Percentiles rank a stretch among this genome's conserved stretches.
These are phyloP conservation scores for Dorcus hopei DNA, from an alignment of 2,888 invertebrate genomes.

Conservation along the genomic window DNA sequence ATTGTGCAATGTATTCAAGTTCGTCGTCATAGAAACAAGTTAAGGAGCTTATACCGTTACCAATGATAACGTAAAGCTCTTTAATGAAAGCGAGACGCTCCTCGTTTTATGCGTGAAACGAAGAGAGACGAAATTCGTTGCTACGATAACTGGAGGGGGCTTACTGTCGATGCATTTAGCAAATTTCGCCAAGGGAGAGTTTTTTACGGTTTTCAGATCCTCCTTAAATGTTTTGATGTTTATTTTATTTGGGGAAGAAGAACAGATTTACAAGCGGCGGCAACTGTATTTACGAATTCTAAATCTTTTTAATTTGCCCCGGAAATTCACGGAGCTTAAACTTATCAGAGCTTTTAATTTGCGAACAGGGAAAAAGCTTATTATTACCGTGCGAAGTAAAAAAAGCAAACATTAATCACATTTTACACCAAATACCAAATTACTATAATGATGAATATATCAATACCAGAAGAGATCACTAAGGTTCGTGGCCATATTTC, in stretches of 20 bases:
- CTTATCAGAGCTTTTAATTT: too few species aligned
- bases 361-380: too few species aligned
- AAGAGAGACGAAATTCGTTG: conserved; percentile 4
- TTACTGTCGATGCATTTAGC: conserved; percentile 31
- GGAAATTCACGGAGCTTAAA: too few species aligned
- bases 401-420: too few species aligned
- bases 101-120: not conserved
- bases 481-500: too few species aligned
- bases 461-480: too few species aligned
- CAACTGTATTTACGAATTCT: too few species aligned
- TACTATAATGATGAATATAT: too few species aligned
- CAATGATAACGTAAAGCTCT: conserved; percentile 45
- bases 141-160: conserved; percentile 24
- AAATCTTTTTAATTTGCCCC: too few species aligned
- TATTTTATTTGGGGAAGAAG: conserved; percentile 18
- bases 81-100: conserved; percentile 40
- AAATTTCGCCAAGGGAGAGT: conserved; percentile 8
- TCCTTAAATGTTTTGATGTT: conserved; percentile 21
- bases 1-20: not conserved
- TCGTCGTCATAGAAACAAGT: conserved; percentile 3
- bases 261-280: not conserved
- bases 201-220: conserved; percentile 10
- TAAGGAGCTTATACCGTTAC: conserved; percentile 46
- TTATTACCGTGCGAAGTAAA: too few species aligned
- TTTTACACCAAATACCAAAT: too few species aligned